Conservation (phyloP, 2,888 invertebrate species). For the Chirona hameri region DNA sequence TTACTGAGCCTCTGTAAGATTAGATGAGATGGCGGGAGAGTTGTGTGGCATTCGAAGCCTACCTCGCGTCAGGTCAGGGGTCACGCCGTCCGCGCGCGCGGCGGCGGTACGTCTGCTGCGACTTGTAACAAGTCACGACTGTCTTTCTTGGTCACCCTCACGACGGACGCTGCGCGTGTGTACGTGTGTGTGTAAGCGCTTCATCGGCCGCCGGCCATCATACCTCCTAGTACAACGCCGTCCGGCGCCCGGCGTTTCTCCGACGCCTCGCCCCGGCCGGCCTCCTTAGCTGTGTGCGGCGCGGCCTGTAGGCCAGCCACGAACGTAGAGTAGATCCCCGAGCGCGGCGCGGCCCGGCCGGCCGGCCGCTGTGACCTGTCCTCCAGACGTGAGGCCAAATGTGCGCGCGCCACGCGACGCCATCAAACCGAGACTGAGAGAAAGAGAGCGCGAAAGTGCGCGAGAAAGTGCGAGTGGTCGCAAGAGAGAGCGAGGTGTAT, state of each 20-base stretch:
- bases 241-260: not conserved
- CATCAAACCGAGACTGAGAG: not conserved
- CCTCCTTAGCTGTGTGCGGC: not conserved
- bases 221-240: not conserved
- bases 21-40: too few relatives aligned
- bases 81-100: not conserved
- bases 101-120: not conserved
- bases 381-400: not conserved
- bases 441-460: not conserved
- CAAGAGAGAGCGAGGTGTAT: not conserved
- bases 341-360: not conserved
- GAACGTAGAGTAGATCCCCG: not conserved
- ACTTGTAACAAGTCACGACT: slow-evolving; percentile 23
- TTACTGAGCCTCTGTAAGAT: not conserved
- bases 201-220: not conserved
- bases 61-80: not conserved
- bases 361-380: not conserved
- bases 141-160: slow-evolving; percentile 13
- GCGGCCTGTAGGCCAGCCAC: not conserved
- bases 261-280: not conserved
- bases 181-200: not conserved
- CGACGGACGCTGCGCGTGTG: not conserved
- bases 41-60: not conserved
- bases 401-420: not conserved
- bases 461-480: not conserved